Evolutionary conservation across 2,888 invertebrate species (phyloP), one percentile per base, ranked within the genome.

Genomic region (Cyclophora punctaria): DNA sequence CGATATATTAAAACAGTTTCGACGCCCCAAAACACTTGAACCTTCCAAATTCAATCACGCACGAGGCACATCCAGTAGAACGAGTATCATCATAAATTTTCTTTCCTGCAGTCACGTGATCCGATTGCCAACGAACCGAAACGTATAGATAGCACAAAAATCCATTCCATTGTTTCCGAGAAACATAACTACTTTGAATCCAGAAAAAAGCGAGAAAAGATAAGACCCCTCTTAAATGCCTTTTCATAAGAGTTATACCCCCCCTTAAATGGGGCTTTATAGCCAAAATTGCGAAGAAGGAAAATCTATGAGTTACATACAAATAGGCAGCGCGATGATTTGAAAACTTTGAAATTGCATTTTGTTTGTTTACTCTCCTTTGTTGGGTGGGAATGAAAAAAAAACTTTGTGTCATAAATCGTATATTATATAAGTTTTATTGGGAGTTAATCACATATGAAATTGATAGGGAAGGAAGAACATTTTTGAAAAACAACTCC

Each of bases 181-280:
- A 48, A 50, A 52, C 51, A 48, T 51, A 55, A 58, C 60, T 58
- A 57, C 50, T 60, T 57, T 55, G 58, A 57, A 60, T 56, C 53
- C 35, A 45, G 52, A 58, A 60, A 59, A 57, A 55, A 45, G 53
- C 55, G 53, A 50, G 51, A 50, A 53, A 59, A 53, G 48, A 56
- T 37, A 37, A 37, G 37, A 37, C 1, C 5, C 37, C 37, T 37
- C 37, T 37, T 37, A 37, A 37, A 37, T 37, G 37, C 5, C 37
- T 4, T 37, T 37, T 37, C 37, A 60, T 60, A 57, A 56, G 55
- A 53, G 46, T 51, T 58, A 20, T 20, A 58, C 58, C 60, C 53
- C 50, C 48, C 53, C 56, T 47, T 52, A 51, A 53, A 53, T 56
- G 55, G 46, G 58, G 57, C 52, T 60, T 57, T 57, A 60, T 60